A percentile compares a stretch with the other conserved stretches of the same genome.
Evolutionary conservation across 2,797 vertebrate species (phyloP).

Genomic region (Leuciscus waleckii): DNA sequence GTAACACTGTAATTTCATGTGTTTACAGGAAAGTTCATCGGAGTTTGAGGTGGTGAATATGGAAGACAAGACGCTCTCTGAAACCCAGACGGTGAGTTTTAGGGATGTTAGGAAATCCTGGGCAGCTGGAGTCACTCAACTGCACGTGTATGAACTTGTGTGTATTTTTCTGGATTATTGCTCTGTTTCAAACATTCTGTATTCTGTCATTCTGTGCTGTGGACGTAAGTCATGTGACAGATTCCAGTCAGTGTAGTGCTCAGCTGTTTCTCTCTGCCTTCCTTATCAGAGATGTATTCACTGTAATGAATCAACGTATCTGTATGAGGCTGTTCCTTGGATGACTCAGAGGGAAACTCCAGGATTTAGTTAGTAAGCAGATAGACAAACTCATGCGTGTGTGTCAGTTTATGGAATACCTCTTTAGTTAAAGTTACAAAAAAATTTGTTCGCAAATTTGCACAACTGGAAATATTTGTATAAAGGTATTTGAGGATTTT

Average conservation of each 20-base stretch:
- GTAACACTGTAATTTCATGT: slow-evolving; percentile 18
- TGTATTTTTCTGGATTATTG: slow-evolving; percentile 1
- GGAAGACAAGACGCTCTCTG: slow-evolving; percentile 74
- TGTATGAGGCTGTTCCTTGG: slow-evolving; percentile 70
- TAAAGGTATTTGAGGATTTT: background rate
- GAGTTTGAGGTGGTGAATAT: slow-evolving; percentile 88
- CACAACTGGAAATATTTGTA: background rate
- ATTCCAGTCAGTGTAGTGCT: slow-evolving; percentile 27
- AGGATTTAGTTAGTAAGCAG: slow-evolving; percentile 71
- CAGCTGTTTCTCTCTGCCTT: slow-evolving; percentile 53
- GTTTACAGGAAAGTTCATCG: slow-evolving; percentile 68
- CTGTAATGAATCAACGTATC: slow-evolving; percentile 69
- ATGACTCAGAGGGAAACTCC: slow-evolving; percentile 81
- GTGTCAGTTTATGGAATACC: slow-evolving; percentile 16
- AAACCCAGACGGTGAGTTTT: slow-evolving; percentile 76
- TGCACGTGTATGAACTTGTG: slow-evolving; percentile 9
- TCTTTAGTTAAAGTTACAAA: slow-evolving; percentile 27
- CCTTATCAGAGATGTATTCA: slow-evolving; percentile 64
- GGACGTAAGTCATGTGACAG: background rate
- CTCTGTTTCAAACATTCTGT: slow-evolving; percentile 11
- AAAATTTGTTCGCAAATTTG: background rate
- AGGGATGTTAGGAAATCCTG: slow-evolving; percentile 48
- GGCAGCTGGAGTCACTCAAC: slow-evolving; percentile 42
- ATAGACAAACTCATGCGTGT: slow-evolving; percentile 64
- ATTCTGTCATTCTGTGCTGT: background rate